A percentile compares a stretch with the other conserved stretches of the same genome.
These are phyloP conservation scores for Oreochromis mossambicus DNA, from an alignment of 2,797 vertebrate species.

Conservation along the genomic window DNA sequence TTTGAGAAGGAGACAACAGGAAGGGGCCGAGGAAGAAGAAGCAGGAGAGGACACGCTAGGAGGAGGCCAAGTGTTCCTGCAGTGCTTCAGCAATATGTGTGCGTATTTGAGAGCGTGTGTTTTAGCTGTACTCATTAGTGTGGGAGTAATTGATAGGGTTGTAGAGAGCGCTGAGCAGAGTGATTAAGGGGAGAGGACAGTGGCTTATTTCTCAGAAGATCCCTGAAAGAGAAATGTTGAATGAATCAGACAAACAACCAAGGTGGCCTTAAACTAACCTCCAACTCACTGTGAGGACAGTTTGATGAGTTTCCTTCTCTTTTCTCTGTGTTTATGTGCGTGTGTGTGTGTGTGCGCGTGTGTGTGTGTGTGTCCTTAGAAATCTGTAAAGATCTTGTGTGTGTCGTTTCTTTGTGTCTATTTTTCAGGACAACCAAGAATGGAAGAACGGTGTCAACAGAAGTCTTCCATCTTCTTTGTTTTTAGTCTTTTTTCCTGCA, in stretches of 20 bases:
- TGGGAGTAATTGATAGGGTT: conserved; percentile 76
- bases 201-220: conserved; percentile 70
- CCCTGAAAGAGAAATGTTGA: conserved; percentile 64
- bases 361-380: conserved; percentile 1
- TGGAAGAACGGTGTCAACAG: conserved; percentile 29
- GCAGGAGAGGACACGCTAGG: conserved; percentile 27
- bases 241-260: conserved; percentile 69
- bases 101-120: conserved; percentile 26
- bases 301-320: conserved; percentile 58
- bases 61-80: conserved; percentile 32
- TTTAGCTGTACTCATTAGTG: conserved; percentile 69
- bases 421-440: conserved; percentile 59
- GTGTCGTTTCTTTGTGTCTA: conserved; percentile 32
- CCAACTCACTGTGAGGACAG: conserved; percentile 40
- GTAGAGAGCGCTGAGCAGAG: conserved; percentile 71
- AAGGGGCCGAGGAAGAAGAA: background rate
- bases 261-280: conserved; percentile 68
- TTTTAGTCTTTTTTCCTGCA: conserved; percentile 26
- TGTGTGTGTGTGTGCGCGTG: background rate
- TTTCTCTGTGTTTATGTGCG: conserved; percentile 16
- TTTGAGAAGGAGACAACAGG: conserved; percentile 10
- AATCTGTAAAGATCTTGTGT: conserved; percentile 20
- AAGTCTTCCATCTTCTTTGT: conserved; percentile 30
- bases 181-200: conserved; percentile 64
- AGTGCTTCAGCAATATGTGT: conserved; percentile 21